These are phyloP conservation scores for Halotydeus destructor DNA, from an alignment of 1,140 invertebrate species.

Conservation along the genomic window DNA sequence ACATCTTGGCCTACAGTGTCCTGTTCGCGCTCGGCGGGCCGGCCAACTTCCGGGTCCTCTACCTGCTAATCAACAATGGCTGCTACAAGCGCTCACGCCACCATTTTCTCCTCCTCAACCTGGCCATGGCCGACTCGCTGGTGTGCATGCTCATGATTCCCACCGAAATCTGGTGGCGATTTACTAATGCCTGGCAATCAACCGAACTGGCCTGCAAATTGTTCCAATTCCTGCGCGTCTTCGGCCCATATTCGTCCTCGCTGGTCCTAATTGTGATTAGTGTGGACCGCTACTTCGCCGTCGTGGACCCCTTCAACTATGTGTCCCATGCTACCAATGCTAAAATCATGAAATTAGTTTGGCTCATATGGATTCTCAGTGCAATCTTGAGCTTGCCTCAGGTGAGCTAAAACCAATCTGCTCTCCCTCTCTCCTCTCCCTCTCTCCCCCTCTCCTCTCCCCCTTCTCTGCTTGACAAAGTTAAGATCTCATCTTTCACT, in stretches of 20 bases:
- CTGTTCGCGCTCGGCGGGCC: neutral
- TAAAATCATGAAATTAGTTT: neutral
- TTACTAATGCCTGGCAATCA: constrained; percentile 49
- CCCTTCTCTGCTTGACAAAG: too few relatives aligned
- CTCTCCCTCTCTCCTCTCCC: too few relatives aligned
- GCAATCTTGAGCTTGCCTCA: neutral
- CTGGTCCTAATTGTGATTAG: constrained; percentile 55
- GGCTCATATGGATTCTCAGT: neutral
- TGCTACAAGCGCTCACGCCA: neutral
- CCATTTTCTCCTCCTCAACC: neutral
- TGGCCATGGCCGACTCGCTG: constrained; percentile 1
- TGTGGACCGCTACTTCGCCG: constrained; percentile 30
- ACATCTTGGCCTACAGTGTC: neutral
- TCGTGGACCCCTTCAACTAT: constrained; percentile 9
- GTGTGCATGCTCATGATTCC: neutral
- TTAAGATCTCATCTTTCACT: too few relatives aligned
- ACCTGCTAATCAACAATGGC: neutral
- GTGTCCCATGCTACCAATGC: neutral
- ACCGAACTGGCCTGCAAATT: constrained; percentile 49
- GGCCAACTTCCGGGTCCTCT: neutral
- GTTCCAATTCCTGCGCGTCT: constrained; percentile 45
- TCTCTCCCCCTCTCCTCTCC: too few relatives aligned
- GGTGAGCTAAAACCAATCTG: neutral
- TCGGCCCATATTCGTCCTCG: constrained; percentile 53
- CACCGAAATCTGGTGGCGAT: constrained; percentile 38